Base-by-base conservation (phyloP, 2,888 invertebrate species). In the Microplitis manilae region DNA sequence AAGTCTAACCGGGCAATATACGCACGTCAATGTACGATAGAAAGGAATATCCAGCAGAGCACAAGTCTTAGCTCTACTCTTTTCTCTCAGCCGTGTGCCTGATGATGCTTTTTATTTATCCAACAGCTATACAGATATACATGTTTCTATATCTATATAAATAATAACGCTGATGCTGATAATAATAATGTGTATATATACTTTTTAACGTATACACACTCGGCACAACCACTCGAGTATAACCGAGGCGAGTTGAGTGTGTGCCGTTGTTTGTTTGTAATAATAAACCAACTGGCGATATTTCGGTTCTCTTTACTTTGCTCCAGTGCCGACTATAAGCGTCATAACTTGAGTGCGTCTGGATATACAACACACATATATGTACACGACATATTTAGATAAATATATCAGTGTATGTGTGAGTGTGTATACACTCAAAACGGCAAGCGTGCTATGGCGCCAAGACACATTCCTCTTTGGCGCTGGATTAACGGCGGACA, bases 401-500 rank as follows among this genome's bases (percentile, higher is more conserved):
- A 13, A 50, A 50, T 50, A 50, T 17, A 17, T 17, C 1, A 17
- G 17, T 50, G 6, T 50, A 13, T 13, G 50, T 50, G 50, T 50
- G 50, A 13, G 50, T 50, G 13, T 50, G 13, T 50, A 50, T 50
- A 50, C 50, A 50, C 50, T 50, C 50, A 5, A 50, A 50, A 50
- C 50, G 50, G 50, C 50, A 50, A 50, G 50, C 50, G 50, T 70
- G 74, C 71, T 69, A 77, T 77, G 77, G 77, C 77, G 77, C 77
- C 77, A 77, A 74, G 77, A 77, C 77, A 77, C 77, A 77, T 77
- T 77, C 77, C 77, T 75, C 74, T 77, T 77, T 77, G 77, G 74
- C 77, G 77, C 74, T 77, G 77, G 77, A 77, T 77, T 77, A 77
- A 77, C 77, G 41, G 71, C 74, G 61, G 62, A 68, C 68, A 60